Conservation (phyloP, 2,888 invertebrate species). For the Drosophila setosimentum region DNA sequence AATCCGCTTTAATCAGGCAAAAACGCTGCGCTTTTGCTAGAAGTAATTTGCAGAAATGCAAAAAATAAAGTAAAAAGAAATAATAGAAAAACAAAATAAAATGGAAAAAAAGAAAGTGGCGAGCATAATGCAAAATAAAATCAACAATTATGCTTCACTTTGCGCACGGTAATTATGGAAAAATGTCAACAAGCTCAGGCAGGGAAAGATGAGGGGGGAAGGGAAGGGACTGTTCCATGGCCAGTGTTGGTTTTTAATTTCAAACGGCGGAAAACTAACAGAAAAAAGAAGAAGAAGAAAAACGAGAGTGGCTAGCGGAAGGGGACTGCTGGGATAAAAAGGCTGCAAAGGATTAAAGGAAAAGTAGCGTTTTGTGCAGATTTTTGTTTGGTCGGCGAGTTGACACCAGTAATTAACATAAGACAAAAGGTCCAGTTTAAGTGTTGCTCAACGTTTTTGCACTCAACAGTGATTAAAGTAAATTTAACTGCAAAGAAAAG, state of each 20-base stretch:
- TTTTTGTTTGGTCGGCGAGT: conserved; percentile 37
- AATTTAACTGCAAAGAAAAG: conserved; percentile 68
- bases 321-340: conserved; percentile 54
- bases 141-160: conserved; percentile 75
- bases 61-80: conserved; percentile 15
- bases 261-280: conserved; percentile 64
- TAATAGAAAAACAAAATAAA: conserved; percentile 7
- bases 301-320: conserved; percentile 13
- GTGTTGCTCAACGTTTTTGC: conserved; percentile 71
- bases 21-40: conserved; percentile 9
- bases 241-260: conserved; percentile 80
- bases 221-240: conserved; percentile 65
- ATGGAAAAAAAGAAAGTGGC: conserved; percentile 30
- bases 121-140: conserved; percentile 74
- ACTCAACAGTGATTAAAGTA: conserved; percentile 80
- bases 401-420: conserved; percentile 81
- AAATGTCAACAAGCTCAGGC: conserved; percentile 75
- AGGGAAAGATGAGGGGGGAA: conserved; percentile 71
- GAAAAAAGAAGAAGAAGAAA: conserved; percentile 13
- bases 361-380: conserved; percentile 61
- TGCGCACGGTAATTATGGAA: conserved; percentile 80
- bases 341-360: conserved; percentile 80
- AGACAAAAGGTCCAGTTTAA: conserved; percentile 74
- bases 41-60: conserved; percentile 31
- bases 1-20: background rate